Conservation (phyloP, 2,888 invertebrate genomes). For the Melieria picta region DNA sequence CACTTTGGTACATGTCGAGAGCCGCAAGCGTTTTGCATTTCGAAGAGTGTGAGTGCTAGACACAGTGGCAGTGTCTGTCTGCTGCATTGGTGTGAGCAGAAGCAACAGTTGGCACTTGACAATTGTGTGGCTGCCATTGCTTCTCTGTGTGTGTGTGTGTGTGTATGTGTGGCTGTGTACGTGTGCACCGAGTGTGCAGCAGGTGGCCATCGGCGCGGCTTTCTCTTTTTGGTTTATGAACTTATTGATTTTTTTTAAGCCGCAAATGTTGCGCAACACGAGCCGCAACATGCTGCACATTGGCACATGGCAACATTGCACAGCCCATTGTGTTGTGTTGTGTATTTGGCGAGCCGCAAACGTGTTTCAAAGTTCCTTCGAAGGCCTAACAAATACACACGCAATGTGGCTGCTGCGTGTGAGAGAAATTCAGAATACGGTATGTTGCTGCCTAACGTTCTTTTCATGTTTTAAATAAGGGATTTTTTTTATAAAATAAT, state of each 20-base stretch:
- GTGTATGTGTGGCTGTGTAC: slow-evolving; percentile 22
- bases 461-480: background rate
- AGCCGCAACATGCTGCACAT: background rate
- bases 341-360: too few relatives aligned
- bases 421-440: too few relatives aligned
- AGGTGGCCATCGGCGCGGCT: too few relatives aligned
- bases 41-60: slow-evolving; percentile 36
- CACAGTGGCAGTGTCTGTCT: slow-evolving; percentile 40
- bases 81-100: slow-evolving; percentile 45
- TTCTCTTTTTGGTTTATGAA: too few relatives aligned
- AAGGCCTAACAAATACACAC: too few relatives aligned
- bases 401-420: too few relatives aligned
- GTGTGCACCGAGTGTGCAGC: background rate
- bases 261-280: background rate
- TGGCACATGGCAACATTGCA: too few relatives aligned
- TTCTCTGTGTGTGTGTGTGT: slow-evolving; percentile 25
- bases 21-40: too few relatives aligned
- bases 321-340: too few relatives aligned
- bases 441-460: too few relatives aligned
- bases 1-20: slow-evolving; percentile 14
- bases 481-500: background rate
- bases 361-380: too few relatives aligned
- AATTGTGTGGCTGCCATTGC: slow-evolving; percentile 5
- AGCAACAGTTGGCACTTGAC: slow-evolving; percentile 40
- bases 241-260: too few relatives aligned